phyloP scores from a whole-genome alignment of 2,113 vertebrate species.

The Nibea albiflora region DNA sequence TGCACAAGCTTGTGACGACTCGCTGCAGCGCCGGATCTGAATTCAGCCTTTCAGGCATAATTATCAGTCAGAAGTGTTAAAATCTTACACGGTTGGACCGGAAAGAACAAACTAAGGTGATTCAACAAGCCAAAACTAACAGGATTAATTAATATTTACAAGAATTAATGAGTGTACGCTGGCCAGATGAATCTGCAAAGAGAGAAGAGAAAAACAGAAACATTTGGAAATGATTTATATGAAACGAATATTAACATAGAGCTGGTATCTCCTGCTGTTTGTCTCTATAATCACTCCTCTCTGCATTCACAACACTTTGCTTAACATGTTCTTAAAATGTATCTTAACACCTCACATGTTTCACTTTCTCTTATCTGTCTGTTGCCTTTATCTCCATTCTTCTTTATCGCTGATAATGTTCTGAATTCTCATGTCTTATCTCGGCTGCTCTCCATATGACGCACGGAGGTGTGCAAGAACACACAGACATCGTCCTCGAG shows the following conservation, averaged over 20 bases:
- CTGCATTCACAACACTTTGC: background rate
- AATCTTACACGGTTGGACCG: background rate
- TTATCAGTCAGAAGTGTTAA: background rate
- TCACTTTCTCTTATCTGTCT: conserved; percentile 32
- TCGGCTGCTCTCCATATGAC: conserved; percentile 53
- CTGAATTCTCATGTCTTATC: conserved; percentile 69
- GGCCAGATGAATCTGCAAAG: background rate
- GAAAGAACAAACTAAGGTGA: background rate
- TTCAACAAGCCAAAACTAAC: background rate
- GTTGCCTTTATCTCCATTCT: conserved; percentile 45
- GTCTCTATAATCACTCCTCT: background rate
- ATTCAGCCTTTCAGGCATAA: no score
- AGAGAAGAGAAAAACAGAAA: background rate
- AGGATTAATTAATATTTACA: background rate
- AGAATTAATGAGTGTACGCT: background rate
- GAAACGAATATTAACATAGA: background rate
- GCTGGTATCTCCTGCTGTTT: background rate
- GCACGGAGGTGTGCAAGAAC: conserved; percentile 64
- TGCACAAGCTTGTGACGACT: no score
- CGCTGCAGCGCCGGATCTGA: no score
- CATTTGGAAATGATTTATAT: background rate
- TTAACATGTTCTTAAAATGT: background rate
- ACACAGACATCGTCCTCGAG: conserved; percentile 44
- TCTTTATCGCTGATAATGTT: conserved; percentile 57
- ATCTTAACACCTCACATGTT: conserved; percentile 33